Evolutionary conservation across 2,113 vertebrate genomes (phyloP).

Genomic region (Hystrix brachyura): DNA sequence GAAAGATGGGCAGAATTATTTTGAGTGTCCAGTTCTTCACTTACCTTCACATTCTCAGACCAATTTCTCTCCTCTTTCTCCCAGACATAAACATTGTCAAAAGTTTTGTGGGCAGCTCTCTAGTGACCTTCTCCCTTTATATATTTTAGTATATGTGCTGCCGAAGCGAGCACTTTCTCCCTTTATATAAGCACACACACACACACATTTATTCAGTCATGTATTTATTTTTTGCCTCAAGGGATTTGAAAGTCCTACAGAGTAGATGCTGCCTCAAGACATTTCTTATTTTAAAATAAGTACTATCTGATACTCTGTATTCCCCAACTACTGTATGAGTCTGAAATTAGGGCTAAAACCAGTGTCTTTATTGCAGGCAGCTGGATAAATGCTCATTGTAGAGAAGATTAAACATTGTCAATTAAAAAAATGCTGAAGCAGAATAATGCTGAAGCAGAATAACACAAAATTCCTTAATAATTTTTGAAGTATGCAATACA

Average conservation of each 20-base stretch:
- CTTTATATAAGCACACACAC: not conserved
- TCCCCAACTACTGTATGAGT: too few species aligned
- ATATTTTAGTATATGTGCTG: too few species aligned
- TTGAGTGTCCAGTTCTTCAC: not conserved
- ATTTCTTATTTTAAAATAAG: not conserved
- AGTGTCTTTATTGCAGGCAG: too few species aligned
- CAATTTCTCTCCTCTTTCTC: not conserved
- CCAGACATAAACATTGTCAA: not conserved
- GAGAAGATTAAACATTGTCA: too few species aligned
- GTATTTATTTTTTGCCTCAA: conserved; percentile 1
- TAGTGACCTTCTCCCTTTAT: not conserved
- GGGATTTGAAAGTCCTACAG: not conserved
- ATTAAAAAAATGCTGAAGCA: not conserved
- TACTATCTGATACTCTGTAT: too few species aligned
- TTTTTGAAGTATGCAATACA: not conserved
- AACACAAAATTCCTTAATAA: not conserved
- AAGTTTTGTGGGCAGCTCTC: not conserved
- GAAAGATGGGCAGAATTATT: not conserved
- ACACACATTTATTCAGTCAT: not conserved
- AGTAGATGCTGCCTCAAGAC: not conserved
- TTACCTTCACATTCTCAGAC: not conserved
- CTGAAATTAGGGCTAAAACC: too few species aligned
- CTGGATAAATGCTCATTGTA: too few species aligned
- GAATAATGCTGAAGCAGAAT: not conserved
- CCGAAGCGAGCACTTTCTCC: not conserved